Evolutionary conservation across 2,797 vertebrate genomes (phyloP).

Genomic region (Pseudochirops corinnae): DNA sequence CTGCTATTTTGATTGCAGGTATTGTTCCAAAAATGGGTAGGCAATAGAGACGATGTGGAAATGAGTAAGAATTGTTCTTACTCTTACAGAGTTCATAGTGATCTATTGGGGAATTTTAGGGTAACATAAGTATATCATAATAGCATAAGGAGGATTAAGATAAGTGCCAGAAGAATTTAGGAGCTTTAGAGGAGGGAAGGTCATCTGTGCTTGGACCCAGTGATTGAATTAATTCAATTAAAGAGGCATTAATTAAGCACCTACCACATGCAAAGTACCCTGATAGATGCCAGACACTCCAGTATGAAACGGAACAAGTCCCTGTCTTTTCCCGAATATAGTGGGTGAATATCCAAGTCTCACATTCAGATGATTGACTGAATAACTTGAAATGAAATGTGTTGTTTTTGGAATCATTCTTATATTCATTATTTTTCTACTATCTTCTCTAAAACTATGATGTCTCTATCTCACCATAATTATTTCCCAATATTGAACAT

Average conservation of each 20-base stretch:
- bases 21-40: not conserved
- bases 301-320: not conserved
- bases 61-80: not conserved
- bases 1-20: not conserved
- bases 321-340: not conserved
- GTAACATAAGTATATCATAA: not conserved
- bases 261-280: not conserved
- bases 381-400: not conserved
- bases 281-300: not conserved
- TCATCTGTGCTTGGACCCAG: not conserved
- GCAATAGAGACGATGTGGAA: not conserved
- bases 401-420: not conserved
- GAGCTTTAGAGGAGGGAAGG: not conserved
- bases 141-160: not conserved
- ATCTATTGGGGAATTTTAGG: not conserved
- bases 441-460: not conserved
- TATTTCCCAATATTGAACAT: slow-evolving; percentile 11
- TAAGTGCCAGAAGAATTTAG: not conserved
- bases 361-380: not conserved
- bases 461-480: not conserved
- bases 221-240: not conserved
- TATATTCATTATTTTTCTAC: not conserved
- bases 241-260: not conserved
- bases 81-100: not conserved
- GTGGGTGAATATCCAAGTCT: not conserved